Evolutionary conservation across 2,797 vertebrate species (phyloP).

Genomic region (Clarias laeviceps): DNA sequence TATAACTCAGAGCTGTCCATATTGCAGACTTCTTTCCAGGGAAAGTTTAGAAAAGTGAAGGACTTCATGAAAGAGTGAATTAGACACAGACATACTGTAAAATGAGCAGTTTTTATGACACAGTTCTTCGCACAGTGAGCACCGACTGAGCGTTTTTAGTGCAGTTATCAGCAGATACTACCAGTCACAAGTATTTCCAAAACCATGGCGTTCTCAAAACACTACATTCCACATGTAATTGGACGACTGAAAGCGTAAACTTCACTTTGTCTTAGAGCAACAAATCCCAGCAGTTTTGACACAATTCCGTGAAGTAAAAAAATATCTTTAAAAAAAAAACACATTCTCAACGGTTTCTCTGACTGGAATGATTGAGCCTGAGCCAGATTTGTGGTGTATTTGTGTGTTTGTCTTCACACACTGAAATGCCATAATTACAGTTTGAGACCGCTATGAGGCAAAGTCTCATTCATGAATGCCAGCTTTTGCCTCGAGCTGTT

Average conservation of each 20-base stretch:
- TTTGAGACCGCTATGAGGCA: conserved; percentile 39
- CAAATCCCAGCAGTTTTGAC: background rate
- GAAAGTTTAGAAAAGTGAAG: background rate
- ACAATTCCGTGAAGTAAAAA: conserved; percentile 23
- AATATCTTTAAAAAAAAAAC: background rate
- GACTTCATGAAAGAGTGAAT: background rate
- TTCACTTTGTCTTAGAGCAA: conserved; percentile 1
- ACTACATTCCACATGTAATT: conserved; percentile 9
- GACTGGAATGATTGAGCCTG: conserved; percentile 44
- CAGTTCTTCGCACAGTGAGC: background rate
- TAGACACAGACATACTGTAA: background rate
- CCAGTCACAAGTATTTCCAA: background rate
- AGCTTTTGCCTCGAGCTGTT: conserved; percentile 23
- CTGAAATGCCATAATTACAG: conserved; percentile 50
- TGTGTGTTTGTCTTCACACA: conserved; percentile 58
- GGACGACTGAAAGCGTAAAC: background rate
- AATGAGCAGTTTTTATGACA: background rate
- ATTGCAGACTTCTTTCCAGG: background rate
- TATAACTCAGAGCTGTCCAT: conserved; percentile 39
- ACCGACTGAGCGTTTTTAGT: background rate
- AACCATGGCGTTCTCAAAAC: background rate
- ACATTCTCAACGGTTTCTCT: conserved; percentile 37
- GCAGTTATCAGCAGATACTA: background rate
- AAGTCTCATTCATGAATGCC: conserved; percentile 39
- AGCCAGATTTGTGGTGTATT: conserved; percentile 46